A percentile compares a stretch with the other conserved stretches of the same genome.
Evolutionary conservation across 2,113 vertebrate genomes (phyloP).

Genomic region (Hippocampus mohnikei): DNA sequence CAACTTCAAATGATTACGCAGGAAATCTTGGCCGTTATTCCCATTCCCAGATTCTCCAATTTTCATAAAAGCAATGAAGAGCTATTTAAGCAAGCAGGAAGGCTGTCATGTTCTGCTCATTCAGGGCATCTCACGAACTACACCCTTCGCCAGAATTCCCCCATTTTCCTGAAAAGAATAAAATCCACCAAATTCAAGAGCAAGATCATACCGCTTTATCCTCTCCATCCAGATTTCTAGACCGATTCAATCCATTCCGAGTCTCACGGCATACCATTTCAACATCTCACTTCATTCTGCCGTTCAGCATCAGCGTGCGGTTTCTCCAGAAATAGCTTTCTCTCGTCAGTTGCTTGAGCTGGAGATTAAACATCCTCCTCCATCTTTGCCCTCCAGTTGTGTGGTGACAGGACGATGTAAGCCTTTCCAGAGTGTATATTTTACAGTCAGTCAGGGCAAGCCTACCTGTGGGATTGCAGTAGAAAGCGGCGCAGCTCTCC

Average conservation of each 20-base stretch:
- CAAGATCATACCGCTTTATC: too few relatives aligned
- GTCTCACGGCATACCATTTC: too few relatives aligned
- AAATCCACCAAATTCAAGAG: too few relatives aligned
- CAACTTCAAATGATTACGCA: not conserved
- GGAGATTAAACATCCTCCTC: slow-evolving; percentile 8
- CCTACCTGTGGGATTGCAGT: slow-evolving; percentile 37
- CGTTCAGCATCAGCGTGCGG: not conserved
- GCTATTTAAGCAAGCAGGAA: too few relatives aligned
- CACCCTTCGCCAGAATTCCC: too few relatives aligned
- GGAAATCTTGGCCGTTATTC: not conserved
- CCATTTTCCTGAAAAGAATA: too few relatives aligned
- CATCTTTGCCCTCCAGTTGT: slow-evolving; percentile 18
- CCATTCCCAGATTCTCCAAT: not conserved
- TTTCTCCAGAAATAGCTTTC: not conserved
- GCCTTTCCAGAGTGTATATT: slow-evolving; percentile 15
- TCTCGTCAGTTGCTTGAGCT: not conserved
- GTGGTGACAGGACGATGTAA: slow-evolving; percentile 25
- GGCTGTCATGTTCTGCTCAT: not conserved
- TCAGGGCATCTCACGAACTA: too few relatives aligned
- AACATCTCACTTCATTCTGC: too few relatives aligned
- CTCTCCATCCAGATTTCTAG: too few relatives aligned
- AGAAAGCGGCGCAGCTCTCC: slow-evolving; percentile 25
- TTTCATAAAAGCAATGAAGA: not conserved
- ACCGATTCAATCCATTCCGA: too few relatives aligned
- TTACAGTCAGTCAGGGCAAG: slow-evolving; percentile 7